phyloP scores from a whole-genome alignment of 1,140 invertebrate genomes.

The Bombus superbus region DNA sequence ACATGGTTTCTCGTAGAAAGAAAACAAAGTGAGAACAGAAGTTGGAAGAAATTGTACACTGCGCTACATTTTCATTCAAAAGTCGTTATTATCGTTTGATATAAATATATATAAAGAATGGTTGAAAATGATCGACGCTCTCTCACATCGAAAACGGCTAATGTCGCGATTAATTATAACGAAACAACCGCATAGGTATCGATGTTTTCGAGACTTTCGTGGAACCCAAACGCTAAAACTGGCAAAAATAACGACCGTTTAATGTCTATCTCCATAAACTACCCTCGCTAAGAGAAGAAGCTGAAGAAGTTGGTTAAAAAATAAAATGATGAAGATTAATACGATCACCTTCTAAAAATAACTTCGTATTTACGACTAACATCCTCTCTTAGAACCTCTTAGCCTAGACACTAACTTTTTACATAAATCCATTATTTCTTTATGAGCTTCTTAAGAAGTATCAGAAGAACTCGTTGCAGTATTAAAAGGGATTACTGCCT shows the following conservation, averaged over 20 bases:
- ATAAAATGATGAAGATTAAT: conserved; percentile 3
- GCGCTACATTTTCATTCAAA: too few species aligned
- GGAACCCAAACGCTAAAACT: not conserved
- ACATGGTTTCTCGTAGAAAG: too few species aligned
- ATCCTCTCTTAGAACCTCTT: not conserved
- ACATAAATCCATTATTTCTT: conserved; percentile 15
- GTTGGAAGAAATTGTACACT: too few species aligned
- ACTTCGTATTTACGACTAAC: not conserved
- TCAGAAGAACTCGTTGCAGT: not conserved
- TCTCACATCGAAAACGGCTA: not conserved
- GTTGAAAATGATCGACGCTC: too few species aligned
- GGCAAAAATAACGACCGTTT: not conserved
- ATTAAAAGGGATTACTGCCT: not conserved
- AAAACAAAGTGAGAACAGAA: too few species aligned
- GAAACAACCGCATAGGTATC: not conserved
- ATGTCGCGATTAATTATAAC: not conserved
- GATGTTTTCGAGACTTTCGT: conserved; percentile 13
- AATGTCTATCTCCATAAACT: not conserved
- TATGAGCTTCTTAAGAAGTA: not conserved
- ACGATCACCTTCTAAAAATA: not conserved
- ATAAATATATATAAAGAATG: too few species aligned
- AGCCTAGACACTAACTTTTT: not conserved
- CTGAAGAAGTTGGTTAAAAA: not conserved
- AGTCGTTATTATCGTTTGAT: too few species aligned
- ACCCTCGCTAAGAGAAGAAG: not conserved